These are phyloP conservation scores for Apamea crenata DNA, from an alignment of 2,888 invertebrate genomes.

Conservation along the genomic window DNA sequence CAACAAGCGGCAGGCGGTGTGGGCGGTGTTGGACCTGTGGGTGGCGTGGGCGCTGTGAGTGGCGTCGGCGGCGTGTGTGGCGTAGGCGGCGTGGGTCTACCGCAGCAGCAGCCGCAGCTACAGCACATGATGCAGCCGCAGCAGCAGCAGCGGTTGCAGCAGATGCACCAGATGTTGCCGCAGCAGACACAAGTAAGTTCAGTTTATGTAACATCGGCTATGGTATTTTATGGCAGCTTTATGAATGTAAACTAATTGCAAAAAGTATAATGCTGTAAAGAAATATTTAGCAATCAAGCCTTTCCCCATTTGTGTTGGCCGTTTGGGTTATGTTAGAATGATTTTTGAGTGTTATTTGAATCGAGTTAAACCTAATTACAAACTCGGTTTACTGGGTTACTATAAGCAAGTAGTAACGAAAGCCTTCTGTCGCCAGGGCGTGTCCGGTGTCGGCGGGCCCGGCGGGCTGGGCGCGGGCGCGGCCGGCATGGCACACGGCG, in stretches of 20 bases:
- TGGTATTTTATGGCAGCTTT: neutral
- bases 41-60: conserved; percentile 75
- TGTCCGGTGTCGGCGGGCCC: conserved; percentile 68
- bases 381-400: neutral
- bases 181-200: conserved; percentile 89
- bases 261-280: neutral
- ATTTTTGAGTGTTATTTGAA: neutral
- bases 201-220: neutral
- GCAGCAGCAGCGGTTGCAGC: conserved; percentile 90
- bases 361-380: neutral
- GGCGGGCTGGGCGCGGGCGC: conserved; percentile 67
- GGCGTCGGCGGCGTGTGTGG: conserved; percentile 75
- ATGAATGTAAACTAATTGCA: neutral
- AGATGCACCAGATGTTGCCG: conserved; percentile 90
- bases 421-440: conserved; percentile 52
- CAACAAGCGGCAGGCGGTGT: conserved; percentile 81
- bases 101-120: conserved; percentile 88
- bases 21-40: conserved; percentile 70
- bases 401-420: neutral
- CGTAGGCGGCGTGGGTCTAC: conserved; percentile 81
- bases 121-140: conserved; percentile 91
- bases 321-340: neutral
- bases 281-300: neutral
- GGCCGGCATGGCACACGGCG: conserved; percentile 70
- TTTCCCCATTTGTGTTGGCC: neutral